Evolutionary conservation across 2,797 vertebrate species (phyloP).

Genomic region (Paramormyrops hopkinsi): DNA sequence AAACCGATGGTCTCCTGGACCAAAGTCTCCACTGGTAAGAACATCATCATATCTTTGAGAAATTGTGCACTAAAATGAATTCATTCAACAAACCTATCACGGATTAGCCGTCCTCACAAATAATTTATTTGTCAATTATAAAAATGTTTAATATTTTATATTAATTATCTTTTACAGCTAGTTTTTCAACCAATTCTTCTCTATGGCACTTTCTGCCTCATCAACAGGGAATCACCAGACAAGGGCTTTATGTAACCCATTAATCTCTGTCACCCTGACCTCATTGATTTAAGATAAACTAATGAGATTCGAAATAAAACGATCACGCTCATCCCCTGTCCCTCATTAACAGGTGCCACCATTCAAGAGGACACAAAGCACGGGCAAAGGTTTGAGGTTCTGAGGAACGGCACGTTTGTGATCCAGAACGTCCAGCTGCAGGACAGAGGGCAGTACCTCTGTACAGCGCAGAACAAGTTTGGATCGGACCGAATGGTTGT

Average conservation of each 20-base stretch:
- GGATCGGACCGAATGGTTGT: constrained; percentile 65
- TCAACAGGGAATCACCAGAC: neutral
- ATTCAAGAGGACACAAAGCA: constrained; percentile 63
- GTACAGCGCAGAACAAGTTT: constrained; percentile 61
- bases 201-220: neutral
- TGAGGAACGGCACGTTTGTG: constrained; percentile 65
- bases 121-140: neutral
- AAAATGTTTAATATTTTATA: neutral
- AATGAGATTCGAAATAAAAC: neutral
- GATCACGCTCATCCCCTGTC: neutral
- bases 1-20: constrained; percentile 62
- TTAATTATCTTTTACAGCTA: neutral
- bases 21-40: constrained; percentile 68
- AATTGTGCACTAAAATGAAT: neutral
- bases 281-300: neutral
- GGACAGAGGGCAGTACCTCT: constrained; percentile 72
- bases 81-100: neutral
- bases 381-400: constrained; percentile 67
- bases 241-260: constrained; percentile 3
- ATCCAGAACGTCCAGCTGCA: constrained; percentile 67
- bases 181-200: neutral
- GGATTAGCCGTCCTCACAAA: neutral
- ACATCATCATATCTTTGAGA: neutral
- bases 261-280: constrained; percentile 12
- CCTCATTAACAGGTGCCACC: constrained; percentile 57